These are phyloP conservation scores for Trilocha varians DNA, from an alignment of 2,888 invertebrate genomes.

Conservation along the genomic window DNA sequence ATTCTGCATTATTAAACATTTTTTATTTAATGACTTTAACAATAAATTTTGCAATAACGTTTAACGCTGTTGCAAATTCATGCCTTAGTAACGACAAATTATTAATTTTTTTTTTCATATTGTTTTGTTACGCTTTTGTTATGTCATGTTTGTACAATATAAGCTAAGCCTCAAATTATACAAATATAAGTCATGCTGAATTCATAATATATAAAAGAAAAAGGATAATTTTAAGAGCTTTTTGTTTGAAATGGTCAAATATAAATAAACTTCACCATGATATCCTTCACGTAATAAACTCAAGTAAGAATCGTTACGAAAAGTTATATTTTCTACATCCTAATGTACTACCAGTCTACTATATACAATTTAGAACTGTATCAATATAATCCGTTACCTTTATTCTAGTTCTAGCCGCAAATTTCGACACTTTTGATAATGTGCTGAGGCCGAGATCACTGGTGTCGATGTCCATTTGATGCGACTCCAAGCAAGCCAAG, in stretches of 20 bases:
- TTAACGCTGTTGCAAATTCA: too few relatives aligned
- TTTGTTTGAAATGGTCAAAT: too few relatives aligned
- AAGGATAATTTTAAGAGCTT: too few relatives aligned
- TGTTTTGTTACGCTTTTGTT: slow-evolving; percentile 12
- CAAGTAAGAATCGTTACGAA: too few relatives aligned
- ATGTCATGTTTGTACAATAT: slow-evolving; percentile 14
- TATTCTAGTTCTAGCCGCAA: slow-evolving; percentile 86
- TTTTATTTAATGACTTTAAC: slow-evolving; percentile 7
- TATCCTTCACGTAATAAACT: too few relatives aligned
- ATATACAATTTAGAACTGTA: neutral
- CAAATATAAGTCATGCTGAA: slow-evolving; percentile 14
- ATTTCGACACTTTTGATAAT: slow-evolving; percentile 92
- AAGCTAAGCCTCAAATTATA: slow-evolving; percentile 16
- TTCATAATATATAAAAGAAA: too few relatives aligned
- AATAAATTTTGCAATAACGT: too few relatives aligned
- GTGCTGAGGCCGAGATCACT: slow-evolving; percentile 90
- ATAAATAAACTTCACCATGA: too few relatives aligned
- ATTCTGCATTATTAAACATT: neutral
- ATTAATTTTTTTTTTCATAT: slow-evolving; percentile 5
- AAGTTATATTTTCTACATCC: too few relatives aligned
- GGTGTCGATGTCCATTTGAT: slow-evolving; percentile 90
- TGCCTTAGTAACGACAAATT: slow-evolving; percentile 43
- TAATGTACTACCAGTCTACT: neutral
- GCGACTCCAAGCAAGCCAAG: slow-evolving; percentile 82
- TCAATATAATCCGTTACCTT: slow-evolving; percentile 63